These are phyloP conservation scores for Parnassius smintheus DNA, from an alignment of 2,888 invertebrate species.

Conservation along the genomic window DNA sequence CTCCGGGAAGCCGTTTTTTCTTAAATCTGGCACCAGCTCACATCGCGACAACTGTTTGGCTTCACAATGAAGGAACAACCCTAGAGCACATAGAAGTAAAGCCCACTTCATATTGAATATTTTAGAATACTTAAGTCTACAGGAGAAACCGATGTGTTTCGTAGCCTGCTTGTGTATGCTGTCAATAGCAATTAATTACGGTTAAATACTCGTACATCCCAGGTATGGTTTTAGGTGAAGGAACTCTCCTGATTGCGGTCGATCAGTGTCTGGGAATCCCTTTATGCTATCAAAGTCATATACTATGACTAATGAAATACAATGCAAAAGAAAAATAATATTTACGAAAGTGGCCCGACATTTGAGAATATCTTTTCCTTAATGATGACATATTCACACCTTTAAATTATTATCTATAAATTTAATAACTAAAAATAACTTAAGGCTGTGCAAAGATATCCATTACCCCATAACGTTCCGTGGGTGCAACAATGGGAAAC, in stretches of 20 bases:
- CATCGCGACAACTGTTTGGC: constrained; percentile 36
- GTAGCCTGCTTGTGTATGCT: too few relatives aligned
- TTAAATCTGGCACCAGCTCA: constrained; percentile 45
- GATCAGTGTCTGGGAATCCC: not conserved
- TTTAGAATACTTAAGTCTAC: too few relatives aligned
- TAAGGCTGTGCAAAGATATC: too few relatives aligned
- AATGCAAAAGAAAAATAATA: not conserved
- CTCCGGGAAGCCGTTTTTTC: constrained; percentile 47
- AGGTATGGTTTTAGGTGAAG: not conserved
- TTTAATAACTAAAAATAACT: too few relatives aligned
- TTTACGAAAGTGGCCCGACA: too few relatives aligned
- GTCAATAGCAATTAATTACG: too few relatives aligned
- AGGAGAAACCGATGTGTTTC: too few relatives aligned
- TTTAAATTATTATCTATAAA: too few relatives aligned
- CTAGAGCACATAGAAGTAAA: constrained; percentile 4
- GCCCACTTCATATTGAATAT: constrained; percentile 8
- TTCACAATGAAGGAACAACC: constrained; percentile 3
- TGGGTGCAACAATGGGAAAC: too few relatives aligned
- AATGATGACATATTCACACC: too few relatives aligned
- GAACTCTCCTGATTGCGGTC: not conserved
- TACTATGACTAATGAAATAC: not conserved
- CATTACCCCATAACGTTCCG: too few relatives aligned
- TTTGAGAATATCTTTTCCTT: too few relatives aligned
- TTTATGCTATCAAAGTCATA: not conserved
- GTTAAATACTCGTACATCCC: not conserved